A percentile compares a stretch with the other conserved stretches of the same genome.
These are phyloP conservation scores for Vireo griseus DNA, from an alignment of 2,797 vertebrate genomes.

Conservation along the genomic window DNA sequence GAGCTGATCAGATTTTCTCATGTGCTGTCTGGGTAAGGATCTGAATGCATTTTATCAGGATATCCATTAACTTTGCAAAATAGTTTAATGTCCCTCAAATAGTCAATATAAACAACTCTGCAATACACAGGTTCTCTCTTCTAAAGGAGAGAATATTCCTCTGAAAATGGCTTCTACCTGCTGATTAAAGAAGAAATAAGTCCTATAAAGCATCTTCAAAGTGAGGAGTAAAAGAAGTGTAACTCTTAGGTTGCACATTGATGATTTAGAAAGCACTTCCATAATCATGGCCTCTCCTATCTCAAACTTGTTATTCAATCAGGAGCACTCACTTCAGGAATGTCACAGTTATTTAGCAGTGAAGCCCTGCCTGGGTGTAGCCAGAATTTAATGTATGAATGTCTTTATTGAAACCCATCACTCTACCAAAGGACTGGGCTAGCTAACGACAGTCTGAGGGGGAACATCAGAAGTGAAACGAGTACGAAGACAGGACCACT, in stretches of 20 bases:
- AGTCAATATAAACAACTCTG: not conserved
- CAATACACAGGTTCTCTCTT: not conserved
- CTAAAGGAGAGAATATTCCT: not conserved
- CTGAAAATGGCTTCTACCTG: not conserved
- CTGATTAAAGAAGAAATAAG: not conserved
- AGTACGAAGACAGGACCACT: not conserved
- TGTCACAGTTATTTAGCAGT: not conserved
- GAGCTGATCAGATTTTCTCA: constrained; percentile 5
- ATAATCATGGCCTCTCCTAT: not conserved
- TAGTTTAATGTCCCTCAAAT: not conserved
- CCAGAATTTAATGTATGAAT: not conserved
- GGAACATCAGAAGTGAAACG: not conserved
- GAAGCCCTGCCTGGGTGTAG: not conserved
- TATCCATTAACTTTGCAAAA: not conserved
- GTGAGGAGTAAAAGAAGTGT: not conserved
- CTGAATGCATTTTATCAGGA: not conserved
- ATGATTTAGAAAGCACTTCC: not conserved
- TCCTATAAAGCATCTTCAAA: not conserved
- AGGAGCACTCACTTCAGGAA: not conserved
- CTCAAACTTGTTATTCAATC: not conserved
- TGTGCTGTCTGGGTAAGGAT: not conserved
- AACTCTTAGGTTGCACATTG: not conserved
- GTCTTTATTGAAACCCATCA: not conserved
- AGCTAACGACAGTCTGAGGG: not conserved
- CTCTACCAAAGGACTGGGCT: not conserved